phyloP scores from a whole-genome alignment of 2,797 vertebrate species.

The Acipenser ruthenus region DNA sequence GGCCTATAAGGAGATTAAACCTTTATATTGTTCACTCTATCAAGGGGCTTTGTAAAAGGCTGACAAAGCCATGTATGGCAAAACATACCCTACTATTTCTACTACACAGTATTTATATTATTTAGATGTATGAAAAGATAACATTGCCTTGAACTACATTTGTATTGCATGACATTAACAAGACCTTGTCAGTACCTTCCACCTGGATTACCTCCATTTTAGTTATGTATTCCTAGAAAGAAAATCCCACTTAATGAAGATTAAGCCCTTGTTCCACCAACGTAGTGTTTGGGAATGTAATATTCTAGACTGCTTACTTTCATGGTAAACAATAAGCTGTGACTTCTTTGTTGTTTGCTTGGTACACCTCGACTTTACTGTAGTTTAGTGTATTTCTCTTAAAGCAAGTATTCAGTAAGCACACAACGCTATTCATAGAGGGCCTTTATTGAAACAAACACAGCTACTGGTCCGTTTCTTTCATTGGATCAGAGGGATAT shows the following conservation, averaged over 20 bases:
- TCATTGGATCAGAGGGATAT: slow-evolving; percentile 32
- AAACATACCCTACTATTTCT: not conserved
- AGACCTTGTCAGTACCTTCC: too few relatives aligned
- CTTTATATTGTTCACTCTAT: not conserved
- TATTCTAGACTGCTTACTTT: too few relatives aligned
- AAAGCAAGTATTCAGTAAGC: slow-evolving; percentile 43
- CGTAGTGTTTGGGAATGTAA: too few relatives aligned
- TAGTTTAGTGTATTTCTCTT: slow-evolving; percentile 23
- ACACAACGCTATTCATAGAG: slow-evolving; percentile 35
- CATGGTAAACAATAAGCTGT: too few relatives aligned
- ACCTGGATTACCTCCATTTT: too few relatives aligned
- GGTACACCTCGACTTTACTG: too few relatives aligned
- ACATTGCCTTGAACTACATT: too few relatives aligned
- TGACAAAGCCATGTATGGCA: not conserved
- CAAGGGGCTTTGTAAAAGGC: not conserved
- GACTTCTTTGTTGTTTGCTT: too few relatives aligned
- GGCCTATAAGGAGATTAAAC: slow-evolving; percentile 1
- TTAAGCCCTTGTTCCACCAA: too few relatives aligned
- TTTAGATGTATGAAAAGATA: not conserved
- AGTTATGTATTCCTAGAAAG: too few relatives aligned
- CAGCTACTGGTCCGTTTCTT: slow-evolving; percentile 38
- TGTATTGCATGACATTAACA: too few relatives aligned
- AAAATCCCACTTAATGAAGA: too few relatives aligned
- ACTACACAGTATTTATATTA: not conserved
- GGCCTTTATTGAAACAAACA: slow-evolving; percentile 15